Evolutionary conservation across 2,797 vertebrate genomes (phyloP).

Genomic region (Halcyon leucocephala): DNA sequence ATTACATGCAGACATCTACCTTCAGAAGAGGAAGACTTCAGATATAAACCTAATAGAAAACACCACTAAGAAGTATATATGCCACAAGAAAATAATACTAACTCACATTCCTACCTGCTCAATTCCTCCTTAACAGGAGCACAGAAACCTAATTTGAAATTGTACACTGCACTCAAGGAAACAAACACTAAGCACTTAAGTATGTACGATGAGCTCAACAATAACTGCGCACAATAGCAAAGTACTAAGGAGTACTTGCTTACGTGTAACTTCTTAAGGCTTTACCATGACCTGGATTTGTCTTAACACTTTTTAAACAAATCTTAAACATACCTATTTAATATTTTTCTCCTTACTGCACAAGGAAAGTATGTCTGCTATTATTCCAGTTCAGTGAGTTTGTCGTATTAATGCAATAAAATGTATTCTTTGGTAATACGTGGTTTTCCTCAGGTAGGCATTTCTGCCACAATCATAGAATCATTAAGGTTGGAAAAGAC

Average conservation of each 20-base stretch:
- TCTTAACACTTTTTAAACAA: not conserved
- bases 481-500: no score
- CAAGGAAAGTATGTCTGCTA: not conserved
- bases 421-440: not conserved
- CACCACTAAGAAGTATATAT: not conserved
- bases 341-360: not conserved
- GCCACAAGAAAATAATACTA: not conserved
- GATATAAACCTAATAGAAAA: not conserved
- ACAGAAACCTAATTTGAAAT: not conserved
- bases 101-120: not conserved
- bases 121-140: not conserved
- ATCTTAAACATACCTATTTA: not conserved
- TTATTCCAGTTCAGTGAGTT: not conserved
- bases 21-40: not conserved
- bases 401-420: not conserved
- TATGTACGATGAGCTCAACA: not conserved
- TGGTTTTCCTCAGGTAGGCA: not conserved
- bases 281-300: not conserved
- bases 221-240: not conserved
- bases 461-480: not conserved
- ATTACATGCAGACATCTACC: not conserved
- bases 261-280: not conserved
- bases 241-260: not conserved
- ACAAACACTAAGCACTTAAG: accelerated
- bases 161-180: not conserved